Evolutionary conservation across 1,140 invertebrate genomes (phyloP).

Genomic region (Whitmania pigra): DNA sequence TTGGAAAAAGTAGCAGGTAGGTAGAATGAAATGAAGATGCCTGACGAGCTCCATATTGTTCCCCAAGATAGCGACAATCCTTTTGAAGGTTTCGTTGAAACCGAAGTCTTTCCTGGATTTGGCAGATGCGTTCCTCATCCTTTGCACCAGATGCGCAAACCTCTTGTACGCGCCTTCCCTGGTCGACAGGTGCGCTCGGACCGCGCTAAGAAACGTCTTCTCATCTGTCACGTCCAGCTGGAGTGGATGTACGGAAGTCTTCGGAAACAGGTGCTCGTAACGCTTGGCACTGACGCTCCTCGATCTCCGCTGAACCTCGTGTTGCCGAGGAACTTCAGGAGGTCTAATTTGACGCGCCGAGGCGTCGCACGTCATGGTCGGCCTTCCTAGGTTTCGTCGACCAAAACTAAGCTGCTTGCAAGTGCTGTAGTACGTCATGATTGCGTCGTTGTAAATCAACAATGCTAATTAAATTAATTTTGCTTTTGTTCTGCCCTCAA

Average conservation of each 20-base stretch:
- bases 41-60: background rate
- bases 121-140: background rate
- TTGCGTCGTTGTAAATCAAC: background rate
- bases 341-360: background rate
- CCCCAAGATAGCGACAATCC: background rate
- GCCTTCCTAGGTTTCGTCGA: background rate
- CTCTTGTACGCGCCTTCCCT: background rate
- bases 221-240: background rate
- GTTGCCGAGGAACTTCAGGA: background rate
- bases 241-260: background rate
- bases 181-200: background rate
- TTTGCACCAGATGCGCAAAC: background rate
- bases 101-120: background rate
- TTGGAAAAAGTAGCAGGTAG: background rate
- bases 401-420: slow-evolving; percentile 9
- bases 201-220: background rate
- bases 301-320: background rate
- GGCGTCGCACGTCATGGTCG: background rate
- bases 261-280: slow-evolving; percentile 3
- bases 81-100: background rate
- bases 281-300: background rate
- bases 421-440: slow-evolving; percentile 5
- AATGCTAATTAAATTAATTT: background rate
- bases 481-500: background rate
- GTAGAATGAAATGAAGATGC: background rate